phyloP scores from a whole-genome alignment of 2,113 vertebrate species.

The Pristiophorus japonicus region DNA sequence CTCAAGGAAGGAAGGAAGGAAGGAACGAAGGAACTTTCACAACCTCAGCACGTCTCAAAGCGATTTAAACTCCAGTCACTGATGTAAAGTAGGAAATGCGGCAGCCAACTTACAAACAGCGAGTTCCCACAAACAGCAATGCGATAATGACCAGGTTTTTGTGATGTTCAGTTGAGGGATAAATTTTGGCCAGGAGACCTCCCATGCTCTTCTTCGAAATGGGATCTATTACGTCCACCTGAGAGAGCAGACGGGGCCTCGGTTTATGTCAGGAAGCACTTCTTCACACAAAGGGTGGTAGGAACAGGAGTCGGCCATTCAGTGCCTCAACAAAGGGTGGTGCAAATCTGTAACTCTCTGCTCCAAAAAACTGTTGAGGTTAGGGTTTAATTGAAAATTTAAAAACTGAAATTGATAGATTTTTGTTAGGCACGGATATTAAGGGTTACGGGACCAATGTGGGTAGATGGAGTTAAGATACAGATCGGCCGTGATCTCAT shows the following conservation, averaged over 20 bases:
- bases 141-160: background rate
- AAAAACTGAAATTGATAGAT: background rate
- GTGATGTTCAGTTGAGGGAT: background rate
- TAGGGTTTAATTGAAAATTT: background rate
- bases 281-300: background rate
- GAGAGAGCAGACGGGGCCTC: background rate
- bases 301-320: too few species aligned
- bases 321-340: background rate
- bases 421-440: background rate
- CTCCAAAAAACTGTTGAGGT: background rate
- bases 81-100: background rate
- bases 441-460: background rate
- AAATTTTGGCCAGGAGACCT: background rate
- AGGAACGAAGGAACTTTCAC: background rate
- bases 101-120: background rate
- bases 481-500: background rate
- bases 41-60: background rate
- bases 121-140: background rate
- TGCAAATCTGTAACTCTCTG: background rate
- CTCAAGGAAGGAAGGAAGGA: too few species aligned
- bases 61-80: background rate
- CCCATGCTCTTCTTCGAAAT: background rate
- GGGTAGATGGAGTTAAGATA: background rate
- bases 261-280: background rate
- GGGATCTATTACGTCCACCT: background rate